A percentile compares a stretch with the other conserved stretches of the same genome.
phyloP scores from a whole-genome alignment of 1,140 invertebrate genomes.

The Zaprionus inermis region DNA sequence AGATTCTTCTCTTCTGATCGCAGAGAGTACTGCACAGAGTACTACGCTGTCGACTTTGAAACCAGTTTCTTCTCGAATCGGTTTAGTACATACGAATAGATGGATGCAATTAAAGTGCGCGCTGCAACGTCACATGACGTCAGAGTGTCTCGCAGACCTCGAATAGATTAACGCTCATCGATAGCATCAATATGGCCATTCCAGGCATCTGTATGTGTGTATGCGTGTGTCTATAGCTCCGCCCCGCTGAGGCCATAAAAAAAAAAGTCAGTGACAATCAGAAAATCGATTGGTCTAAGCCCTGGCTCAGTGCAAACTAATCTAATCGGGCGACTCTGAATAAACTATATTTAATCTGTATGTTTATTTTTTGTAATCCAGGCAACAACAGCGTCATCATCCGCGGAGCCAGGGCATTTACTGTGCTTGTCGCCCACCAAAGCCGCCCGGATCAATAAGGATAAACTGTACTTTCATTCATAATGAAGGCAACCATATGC shows the following conservation, averaged over 20 bases:
- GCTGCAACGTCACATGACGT: conserved; percentile 29
- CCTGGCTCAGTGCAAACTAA: background rate
- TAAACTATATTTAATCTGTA: background rate
- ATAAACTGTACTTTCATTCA: background rate
- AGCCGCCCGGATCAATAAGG: background rate
- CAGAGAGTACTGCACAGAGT: background rate
- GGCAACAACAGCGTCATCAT: background rate
- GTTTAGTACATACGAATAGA: conserved; percentile 7
- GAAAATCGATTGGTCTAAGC: conserved; percentile 2
- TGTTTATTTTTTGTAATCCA: background rate
- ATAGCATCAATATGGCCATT: background rate
- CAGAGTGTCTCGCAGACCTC: background rate
- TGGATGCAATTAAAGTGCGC: conserved; percentile 14
- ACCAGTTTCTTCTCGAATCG: conserved; percentile 21
- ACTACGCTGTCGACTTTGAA: background rate
- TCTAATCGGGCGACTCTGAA: conserved; percentile 31
- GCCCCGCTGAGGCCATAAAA: conserved; percentile 17
- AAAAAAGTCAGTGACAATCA: background rate
- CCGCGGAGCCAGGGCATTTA: background rate
- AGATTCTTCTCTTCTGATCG: conserved; percentile 10
- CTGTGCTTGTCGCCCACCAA: background rate
- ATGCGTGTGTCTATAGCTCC: conserved; percentile 13
- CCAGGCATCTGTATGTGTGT: no score
- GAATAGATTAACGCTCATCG: conserved; percentile 2
- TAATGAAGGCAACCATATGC: conserved; percentile 1